Evolutionary conservation across 2,888 invertebrate genomes (phyloP), one percentile per base, ranked within the genome.

Genomic region (Epirrhoe tristata): DNA sequence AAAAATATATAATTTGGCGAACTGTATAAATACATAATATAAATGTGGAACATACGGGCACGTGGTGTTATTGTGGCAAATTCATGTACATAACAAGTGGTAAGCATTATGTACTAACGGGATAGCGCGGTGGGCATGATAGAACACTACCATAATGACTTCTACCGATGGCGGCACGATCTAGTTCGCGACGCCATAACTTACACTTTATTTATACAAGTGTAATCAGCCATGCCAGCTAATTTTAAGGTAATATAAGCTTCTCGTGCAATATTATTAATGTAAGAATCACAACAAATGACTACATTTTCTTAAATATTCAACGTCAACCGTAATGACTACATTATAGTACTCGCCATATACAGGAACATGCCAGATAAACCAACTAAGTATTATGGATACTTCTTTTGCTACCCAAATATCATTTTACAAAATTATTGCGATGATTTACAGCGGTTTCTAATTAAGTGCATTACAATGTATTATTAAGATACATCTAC

Each of bases 321-420:
- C 58, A 62, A 66, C 57, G 67, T 64, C 64, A 70, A 69, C 63
- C 70, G 72, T 63, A 66, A 69, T 58, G 58, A 64, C 69, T 66
- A 69, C 64, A 55, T 69, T 67, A 67, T 52, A 56, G 59, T 59
- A 76, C 79, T 79, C 78, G 80, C 81, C 80, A 85, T 81, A 83
- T 86, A 86, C 87, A 89, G 81, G 85, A 90, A 90, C 80, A 87
- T 89, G 90, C 89, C 87, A 87, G 80, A 86, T 83, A 87, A 87
- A 88, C 83, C 75, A 79, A 79, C 81, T 77, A 76, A 81, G 81
- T 81, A 80, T 77, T 67, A 34, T 32, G 52, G 34, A 67, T 34
- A 68, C 55, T 66, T 55, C 55, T 58, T 61, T 70, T 58, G 55
- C 84, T 84, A 86, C 83, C 80, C 83, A 83, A 83, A 81, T 84